Evolutionary conservation across 2,113 vertebrate species (phyloP).

Genomic region (Archocentrus centrarchus): DNA sequence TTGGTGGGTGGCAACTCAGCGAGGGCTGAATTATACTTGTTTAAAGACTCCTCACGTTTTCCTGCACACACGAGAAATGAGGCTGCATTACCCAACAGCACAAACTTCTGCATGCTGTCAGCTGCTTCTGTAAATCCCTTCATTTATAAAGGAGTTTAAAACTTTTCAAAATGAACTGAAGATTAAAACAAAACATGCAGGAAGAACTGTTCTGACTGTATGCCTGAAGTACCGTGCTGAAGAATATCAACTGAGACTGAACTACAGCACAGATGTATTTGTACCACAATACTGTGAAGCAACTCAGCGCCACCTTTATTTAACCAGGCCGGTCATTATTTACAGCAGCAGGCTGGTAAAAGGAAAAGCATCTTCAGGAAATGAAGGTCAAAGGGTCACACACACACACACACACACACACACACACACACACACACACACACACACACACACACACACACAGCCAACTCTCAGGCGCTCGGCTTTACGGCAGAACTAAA

Average conservation of each 20-base stretch:
- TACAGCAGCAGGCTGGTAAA: neutral
- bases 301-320: neutral
- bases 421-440: no score
- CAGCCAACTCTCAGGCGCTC: accelerated
- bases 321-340: neutral
- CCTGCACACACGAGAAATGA: slow-evolving; percentile 55
- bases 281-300: neutral
- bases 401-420: no score
- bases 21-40: slow-evolving; percentile 73
- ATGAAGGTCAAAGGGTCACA: neutral
- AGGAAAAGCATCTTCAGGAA: neutral
- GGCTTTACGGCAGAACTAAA: no score
- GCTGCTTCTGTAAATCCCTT: no score
- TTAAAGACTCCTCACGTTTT: slow-evolving; percentile 75
- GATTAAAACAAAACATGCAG: neutral
- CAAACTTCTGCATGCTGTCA: neutral
- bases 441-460: no score
- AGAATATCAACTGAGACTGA: neutral
- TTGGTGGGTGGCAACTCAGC: slow-evolving; percentile 74
- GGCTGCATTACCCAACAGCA: neutral
- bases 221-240: no score
- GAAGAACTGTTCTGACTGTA: neutral
- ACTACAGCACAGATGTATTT: neutral
- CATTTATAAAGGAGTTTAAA: neutral
- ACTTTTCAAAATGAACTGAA: neutral